Conservation (phyloP, 1,140 invertebrate genomes). For the Eumeta japonica region DNA sequence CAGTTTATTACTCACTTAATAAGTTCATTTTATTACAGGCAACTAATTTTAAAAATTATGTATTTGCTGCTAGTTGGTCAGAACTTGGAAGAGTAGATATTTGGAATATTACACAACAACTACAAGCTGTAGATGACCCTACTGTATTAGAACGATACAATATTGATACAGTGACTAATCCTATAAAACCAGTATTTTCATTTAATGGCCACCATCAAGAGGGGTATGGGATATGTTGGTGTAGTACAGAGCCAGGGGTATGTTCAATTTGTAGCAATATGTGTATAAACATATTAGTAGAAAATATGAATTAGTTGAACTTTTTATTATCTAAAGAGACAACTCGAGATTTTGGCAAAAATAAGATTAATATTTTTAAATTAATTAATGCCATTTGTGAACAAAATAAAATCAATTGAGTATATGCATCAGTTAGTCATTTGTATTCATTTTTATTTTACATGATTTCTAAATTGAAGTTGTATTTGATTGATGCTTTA, state of each 20-base stretch:
- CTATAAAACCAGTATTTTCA: constrained; percentile 73
- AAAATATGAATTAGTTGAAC: too few relatives aligned
- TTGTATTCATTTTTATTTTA: too few relatives aligned
- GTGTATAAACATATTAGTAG: constrained; percentile 1
- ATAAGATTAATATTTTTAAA: too few relatives aligned
- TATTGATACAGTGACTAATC: constrained; percentile 56
- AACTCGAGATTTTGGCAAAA: too few relatives aligned
- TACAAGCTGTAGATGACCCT: constrained; percentile 76
- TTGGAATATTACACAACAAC: constrained; percentile 82
- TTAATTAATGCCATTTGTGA: too few relatives aligned
- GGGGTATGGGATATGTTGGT: constrained; percentile 96
- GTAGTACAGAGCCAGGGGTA: constrained; percentile 71
- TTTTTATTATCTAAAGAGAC: too few relatives aligned
- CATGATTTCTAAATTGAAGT: too few relatives aligned
- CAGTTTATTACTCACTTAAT: constrained; percentile 1
- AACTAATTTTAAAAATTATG: constrained; percentile 57
- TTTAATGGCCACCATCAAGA: constrained; percentile 90
- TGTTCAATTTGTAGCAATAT: constrained; percentile 15
- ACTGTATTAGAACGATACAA: constrained; percentile 63
- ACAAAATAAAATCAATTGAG: too few relatives aligned
- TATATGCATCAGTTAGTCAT: too few relatives aligned
- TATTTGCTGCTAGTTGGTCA: constrained; percentile 88
- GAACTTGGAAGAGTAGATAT: constrained; percentile 87
- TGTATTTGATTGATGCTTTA: too few relatives aligned
- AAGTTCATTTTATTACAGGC: constrained; percentile 38